phyloP scores from a whole-genome alignment of 2,113 vertebrate species.

The Muscicapa adusta region DNA sequence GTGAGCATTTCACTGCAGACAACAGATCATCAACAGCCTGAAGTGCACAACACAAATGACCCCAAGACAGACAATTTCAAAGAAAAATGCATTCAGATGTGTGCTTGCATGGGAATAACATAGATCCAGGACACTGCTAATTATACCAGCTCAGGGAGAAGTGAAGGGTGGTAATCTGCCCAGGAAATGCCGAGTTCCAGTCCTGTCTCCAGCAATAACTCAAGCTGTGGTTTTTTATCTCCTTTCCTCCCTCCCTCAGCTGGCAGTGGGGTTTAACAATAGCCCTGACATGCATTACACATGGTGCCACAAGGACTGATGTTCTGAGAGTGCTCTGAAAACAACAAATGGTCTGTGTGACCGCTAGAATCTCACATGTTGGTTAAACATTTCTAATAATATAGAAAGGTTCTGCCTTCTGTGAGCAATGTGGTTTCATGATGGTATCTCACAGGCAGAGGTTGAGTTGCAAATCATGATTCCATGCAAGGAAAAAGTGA shows the following conservation, averaged over 20 bases:
- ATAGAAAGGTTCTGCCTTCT: neutral
- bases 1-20: neutral
- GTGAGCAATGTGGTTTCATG: neutral
- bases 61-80: neutral
- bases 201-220: slow-evolving; percentile 24
- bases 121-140: neutral
- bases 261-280: neutral
- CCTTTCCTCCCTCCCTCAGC: slow-evolving; percentile 3
- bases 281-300: neutral
- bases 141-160: neutral
- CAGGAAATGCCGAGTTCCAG: slow-evolving; percentile 20
- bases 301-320: neutral
- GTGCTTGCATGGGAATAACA: neutral
- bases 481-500: neutral
- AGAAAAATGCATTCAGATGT: neutral
- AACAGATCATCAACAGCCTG: neutral
- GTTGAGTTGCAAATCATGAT: neutral
- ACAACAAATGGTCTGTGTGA: neutral
- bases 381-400: neutral
- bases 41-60: neutral
- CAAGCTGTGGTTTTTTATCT: slow-evolving; percentile 8
- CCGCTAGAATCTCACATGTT: neutral
- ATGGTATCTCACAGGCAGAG: neutral
- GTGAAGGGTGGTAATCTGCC: neutral
- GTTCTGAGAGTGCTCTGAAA: neutral